Percentiles rank a stretch among this genome's conserved stretches.
Evolutionary conservation across 1,140 invertebrate species (phyloP).

Genomic region (Papilio glaucus): DNA sequence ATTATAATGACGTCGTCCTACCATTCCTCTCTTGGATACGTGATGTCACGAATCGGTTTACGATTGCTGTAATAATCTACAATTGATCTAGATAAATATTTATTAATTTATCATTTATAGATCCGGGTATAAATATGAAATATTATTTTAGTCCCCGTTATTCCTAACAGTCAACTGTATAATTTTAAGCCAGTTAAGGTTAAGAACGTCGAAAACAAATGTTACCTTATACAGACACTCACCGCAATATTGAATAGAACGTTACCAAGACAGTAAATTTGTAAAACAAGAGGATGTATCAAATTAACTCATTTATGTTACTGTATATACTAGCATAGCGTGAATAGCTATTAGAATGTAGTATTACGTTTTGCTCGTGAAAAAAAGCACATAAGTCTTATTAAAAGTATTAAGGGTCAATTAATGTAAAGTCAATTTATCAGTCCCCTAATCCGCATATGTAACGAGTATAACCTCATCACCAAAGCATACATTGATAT

Average conservation of each 20-base stretch:
- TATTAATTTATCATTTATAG: slow-evolving; percentile 17
- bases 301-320: too few relatives aligned
- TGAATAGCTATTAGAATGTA: too few relatives aligned
- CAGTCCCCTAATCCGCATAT: too few relatives aligned
- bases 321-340: too few relatives aligned
- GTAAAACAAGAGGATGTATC: too few relatives aligned
- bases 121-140: slow-evolving; percentile 8
- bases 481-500: too few relatives aligned
- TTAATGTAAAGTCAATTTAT: too few relatives aligned
- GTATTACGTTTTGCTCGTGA: too few relatives aligned
- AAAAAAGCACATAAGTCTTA: too few relatives aligned
- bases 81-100: background rate
- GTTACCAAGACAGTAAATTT: too few relatives aligned
- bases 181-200: background rate
- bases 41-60: background rate
- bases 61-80: background rate
- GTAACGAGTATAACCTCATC: too few relatives aligned
- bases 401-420: too few relatives aligned
- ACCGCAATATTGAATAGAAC: background rate
- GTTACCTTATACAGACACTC: background rate
- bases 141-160: background rate
- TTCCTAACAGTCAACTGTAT: background rate
- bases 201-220: background rate
- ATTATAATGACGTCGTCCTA: background rate
- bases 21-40: background rate